A percentile compares a stretch with the other conserved stretches of the same genome.
These are phyloP conservation scores for Carapus acus DNA, from an alignment of 2,797 vertebrate genomes.

Conservation along the genomic window DNA sequence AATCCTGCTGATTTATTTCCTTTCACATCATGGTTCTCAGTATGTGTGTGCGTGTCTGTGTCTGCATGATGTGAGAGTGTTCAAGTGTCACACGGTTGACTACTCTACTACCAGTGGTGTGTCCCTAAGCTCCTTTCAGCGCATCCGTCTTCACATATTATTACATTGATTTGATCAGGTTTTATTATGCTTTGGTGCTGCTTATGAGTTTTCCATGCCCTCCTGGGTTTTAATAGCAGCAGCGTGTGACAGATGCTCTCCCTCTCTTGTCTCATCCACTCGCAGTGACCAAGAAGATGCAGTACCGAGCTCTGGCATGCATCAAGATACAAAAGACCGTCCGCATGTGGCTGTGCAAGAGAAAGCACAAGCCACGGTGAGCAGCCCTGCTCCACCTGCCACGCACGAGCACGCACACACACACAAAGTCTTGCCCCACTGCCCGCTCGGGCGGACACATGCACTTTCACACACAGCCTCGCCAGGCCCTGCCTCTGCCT, in stretches of 20 bases:
- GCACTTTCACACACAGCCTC: too few relatives aligned
- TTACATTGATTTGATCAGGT: too few relatives aligned
- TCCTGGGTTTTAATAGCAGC: too few relatives aligned
- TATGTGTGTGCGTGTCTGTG: not conserved
- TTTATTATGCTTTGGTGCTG: too few relatives aligned
- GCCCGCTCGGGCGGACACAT: too few relatives aligned
- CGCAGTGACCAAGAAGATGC: constrained; percentile 94
- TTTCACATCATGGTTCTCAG: constrained; percentile 10
- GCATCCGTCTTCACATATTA: too few relatives aligned
- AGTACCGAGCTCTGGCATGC: constrained; percentile 87
- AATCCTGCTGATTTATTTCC: constrained; percentile 19
- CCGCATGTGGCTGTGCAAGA: constrained; percentile 97
- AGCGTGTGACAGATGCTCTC: not conserved
- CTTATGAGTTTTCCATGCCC: too few relatives aligned
- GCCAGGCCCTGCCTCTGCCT: constrained; percentile 3
- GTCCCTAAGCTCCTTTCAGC: too few relatives aligned
- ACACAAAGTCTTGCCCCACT: not conserved
- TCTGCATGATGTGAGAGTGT: too few relatives aligned
- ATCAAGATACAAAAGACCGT: constrained; percentile 97
- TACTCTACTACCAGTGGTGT: not conserved
- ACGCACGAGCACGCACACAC: constrained; percentile 3
- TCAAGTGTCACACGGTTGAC: not conserved
- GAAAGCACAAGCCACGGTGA: constrained; percentile 93
- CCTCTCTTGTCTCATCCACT: not conserved
- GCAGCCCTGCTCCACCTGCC: constrained; percentile 38